These are phyloP conservation scores for Spongilla lacustris DNA, from an alignment of 37 sponge, comb jelly and placozoan genomes.

Conservation along the genomic window DNA sequence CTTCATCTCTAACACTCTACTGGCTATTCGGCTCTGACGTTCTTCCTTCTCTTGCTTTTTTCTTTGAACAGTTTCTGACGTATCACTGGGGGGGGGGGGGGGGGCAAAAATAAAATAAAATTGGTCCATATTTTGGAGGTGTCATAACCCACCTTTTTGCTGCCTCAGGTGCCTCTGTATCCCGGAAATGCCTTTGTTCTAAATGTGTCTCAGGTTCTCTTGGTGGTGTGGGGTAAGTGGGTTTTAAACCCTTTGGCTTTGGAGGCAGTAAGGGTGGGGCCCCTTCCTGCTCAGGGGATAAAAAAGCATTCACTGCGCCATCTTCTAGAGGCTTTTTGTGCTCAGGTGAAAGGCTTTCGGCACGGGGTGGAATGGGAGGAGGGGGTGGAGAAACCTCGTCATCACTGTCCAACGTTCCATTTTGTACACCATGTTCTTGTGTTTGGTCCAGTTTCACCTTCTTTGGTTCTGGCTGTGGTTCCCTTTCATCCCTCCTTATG, in stretches of 20 bases:
- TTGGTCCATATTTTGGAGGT: neutral
- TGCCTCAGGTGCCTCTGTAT: neutral
- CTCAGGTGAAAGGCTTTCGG: neutral
- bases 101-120: neutral
- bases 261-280: slow-evolving; percentile 49
- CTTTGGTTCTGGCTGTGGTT: neutral
- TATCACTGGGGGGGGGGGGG: neutral
- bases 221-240: neutral
- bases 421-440: neutral
- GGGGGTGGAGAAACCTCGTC: neutral
- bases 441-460: slow-evolving; percentile 34
- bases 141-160: neutral
- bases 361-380: slow-evolving; percentile 18
- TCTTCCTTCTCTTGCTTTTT: slow-evolving; percentile 16
- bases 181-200: neutral
- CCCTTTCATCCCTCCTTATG: neutral
- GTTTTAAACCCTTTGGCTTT: slow-evolving; percentile 30
- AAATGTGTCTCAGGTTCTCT: neutral
- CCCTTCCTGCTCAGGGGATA: slow-evolving; percentile 4
- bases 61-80: neutral
- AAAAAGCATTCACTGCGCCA: neutral
- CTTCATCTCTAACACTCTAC: slow-evolving; percentile 45
- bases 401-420: neutral
- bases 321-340: neutral
- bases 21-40: slow-evolving; percentile 11